phyloP scores from a whole-genome alignment of 2,888 invertebrate species.

The Ophion ellenae region DNA sequence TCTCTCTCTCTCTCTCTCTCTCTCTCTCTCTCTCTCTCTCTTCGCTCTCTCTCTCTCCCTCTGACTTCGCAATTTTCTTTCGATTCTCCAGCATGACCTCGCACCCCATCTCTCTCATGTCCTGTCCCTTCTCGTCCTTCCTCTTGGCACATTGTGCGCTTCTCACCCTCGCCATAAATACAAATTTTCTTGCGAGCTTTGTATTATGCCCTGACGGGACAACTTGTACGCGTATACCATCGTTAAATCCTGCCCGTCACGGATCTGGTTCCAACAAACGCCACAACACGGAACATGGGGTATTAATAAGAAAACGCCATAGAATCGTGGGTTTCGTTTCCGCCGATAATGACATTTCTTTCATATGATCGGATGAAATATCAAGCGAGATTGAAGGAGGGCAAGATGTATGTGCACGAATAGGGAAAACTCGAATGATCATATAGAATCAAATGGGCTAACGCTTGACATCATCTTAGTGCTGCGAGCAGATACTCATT shows the following conservation, averaged over 20 bases:
- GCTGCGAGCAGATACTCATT: background rate
- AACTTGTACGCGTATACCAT: constrained; percentile 34
- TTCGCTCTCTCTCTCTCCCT: too few species aligned
- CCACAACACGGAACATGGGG: constrained; percentile 27
- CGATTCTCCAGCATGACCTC: constrained; percentile 3
- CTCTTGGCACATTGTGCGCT: constrained; percentile 56
- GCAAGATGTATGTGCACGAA: too few species aligned
- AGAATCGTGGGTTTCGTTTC: constrained; percentile 17
- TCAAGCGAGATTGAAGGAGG: background rate
- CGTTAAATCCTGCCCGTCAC: constrained; percentile 35
- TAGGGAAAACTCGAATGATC: too few species aligned
- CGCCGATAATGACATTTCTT: background rate
- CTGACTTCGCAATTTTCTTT: constrained; percentile 19
- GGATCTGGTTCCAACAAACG: constrained; percentile 42
- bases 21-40: constrained; percentile 23
- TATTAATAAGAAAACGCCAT: constrained; percentile 28
- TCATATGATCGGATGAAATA: background rate
- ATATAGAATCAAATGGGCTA: too few species aligned
- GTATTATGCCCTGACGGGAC: constrained; percentile 6
- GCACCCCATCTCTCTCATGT: constrained; percentile 21
- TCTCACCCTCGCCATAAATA: constrained; percentile 70
- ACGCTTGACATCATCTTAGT: background rate
- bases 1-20: constrained; percentile 42
- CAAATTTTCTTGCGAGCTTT: constrained; percentile 63
- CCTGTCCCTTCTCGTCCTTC: constrained; percentile 15